A percentile compares a stretch with the other conserved stretches of the same genome.
Evolutionary conservation across 2,888 invertebrate species (phyloP).

Genomic region (Pollenia labialis): DNA sequence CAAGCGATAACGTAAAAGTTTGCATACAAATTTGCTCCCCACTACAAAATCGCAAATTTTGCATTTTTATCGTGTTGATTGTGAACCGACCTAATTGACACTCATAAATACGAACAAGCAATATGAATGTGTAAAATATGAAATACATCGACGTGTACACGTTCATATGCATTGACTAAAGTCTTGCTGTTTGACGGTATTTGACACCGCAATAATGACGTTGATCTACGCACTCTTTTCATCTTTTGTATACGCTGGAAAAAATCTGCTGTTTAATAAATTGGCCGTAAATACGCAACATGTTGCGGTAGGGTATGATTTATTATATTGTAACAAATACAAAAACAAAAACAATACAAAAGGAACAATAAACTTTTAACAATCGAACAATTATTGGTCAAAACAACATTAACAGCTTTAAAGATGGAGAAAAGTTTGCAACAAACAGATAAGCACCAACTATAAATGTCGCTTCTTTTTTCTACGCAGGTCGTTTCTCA

Average conservation of each 20-base stretch:
- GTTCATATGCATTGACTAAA: not conserved
- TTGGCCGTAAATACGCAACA: not conserved
- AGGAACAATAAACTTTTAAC: constrained; percentile 49
- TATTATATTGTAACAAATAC: constrained; percentile 38
- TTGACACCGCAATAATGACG: constrained; percentile 51
- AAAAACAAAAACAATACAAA: constrained; percentile 15
- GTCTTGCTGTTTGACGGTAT: constrained; percentile 39
- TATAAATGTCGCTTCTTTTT: constrained; percentile 36
- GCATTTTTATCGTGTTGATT: too few relatives aligned
- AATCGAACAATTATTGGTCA: constrained; percentile 57
- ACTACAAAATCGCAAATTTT: too few relatives aligned
- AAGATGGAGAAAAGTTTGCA: not conserved
- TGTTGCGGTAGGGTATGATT: constrained; percentile 60
- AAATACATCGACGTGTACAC: not conserved
- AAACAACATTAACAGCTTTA: constrained; percentile 42
- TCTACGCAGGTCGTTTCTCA: constrained; percentile 8
- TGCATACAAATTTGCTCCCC: too few relatives aligned
- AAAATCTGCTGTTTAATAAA: not conserved
- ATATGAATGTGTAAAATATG: constrained; percentile 9
- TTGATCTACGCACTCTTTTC: constrained; percentile 23
- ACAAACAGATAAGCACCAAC: constrained; percentile 15
- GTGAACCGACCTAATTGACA: too few relatives aligned
- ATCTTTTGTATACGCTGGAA: not conserved
- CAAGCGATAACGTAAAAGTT: too few relatives aligned
- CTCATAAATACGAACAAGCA: constrained; percentile 9